Conservation (phyloP, 2,888 invertebrate genomes). For the Disparrhopalites patrizii region DNA sequence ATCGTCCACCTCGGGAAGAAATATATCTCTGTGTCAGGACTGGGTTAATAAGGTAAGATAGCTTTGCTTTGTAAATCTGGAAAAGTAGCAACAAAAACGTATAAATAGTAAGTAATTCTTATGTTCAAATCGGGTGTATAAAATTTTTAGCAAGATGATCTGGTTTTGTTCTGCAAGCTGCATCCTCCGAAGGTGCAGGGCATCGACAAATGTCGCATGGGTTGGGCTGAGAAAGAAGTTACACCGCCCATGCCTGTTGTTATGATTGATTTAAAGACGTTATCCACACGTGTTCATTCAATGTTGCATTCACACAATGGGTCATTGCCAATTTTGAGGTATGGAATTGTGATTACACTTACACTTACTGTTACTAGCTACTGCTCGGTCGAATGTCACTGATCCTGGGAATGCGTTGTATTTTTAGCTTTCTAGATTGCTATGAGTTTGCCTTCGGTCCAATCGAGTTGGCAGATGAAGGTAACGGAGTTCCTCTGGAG, state of each 20-base stretch:
- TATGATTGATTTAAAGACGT: slow-evolving; percentile 58
- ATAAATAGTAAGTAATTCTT: background rate
- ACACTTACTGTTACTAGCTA: background rate
- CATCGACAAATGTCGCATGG: slow-evolving; percentile 53
- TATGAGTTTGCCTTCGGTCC: slow-evolving; percentile 70
- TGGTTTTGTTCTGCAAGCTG: slow-evolving; percentile 35
- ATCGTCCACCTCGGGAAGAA: slow-evolving; percentile 35
- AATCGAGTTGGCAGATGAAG: slow-evolving; percentile 55
- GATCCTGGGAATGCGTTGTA: too few species aligned
- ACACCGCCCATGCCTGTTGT: slow-evolving; percentile 61
- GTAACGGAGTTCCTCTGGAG: slow-evolving; percentile 78
- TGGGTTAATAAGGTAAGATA: slow-evolving; percentile 37
- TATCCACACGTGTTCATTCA: slow-evolving; percentile 63
- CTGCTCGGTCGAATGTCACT: background rate
- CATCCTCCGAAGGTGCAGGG: slow-evolving; percentile 37
- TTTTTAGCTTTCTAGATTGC: slow-evolving; percentile 69
- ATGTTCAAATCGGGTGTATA: background rate
- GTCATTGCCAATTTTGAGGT: slow-evolving; percentile 74
- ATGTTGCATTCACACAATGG: slow-evolving; percentile 72
- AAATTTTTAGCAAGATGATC: slow-evolving; percentile 36
- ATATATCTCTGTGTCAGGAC: slow-evolving; percentile 34
- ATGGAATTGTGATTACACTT: slow-evolving; percentile 16
- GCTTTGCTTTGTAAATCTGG: background rate
- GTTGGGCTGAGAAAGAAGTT: slow-evolving; percentile 71
- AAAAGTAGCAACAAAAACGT: background rate